Base-by-base conservation (phyloP, 2,797 vertebrate species). In the Notolabrus celidotus region DNA sequence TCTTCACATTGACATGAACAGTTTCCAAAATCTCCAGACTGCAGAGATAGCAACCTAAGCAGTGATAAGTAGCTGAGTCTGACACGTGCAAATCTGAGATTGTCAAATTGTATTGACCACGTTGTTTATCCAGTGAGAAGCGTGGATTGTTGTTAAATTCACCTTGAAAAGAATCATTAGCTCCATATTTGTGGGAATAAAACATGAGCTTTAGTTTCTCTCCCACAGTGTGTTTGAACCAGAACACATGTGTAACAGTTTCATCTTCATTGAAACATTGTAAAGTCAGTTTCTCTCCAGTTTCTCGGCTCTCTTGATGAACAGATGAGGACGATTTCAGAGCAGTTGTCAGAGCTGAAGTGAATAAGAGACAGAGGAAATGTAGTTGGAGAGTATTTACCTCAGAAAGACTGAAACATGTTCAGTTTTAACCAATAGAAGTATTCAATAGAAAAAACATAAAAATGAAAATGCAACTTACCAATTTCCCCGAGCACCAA, bases 31-130 rank as follows among this genome's bases (percentile, higher is more conserved):
- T 43, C 2, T 51, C 15, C 3, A 76, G 33, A 0, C 16, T 6
- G 34, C 50, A 62, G 6, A 25, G 17, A 60, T 16, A 8, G 11
- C 25, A 43, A 1, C 31, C 33, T 3, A 65, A 25, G 12, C 85
- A 87, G 25, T 47, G 74, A 14, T 85, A 87, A 11, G 6, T 34
- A 27, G 71, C 83, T 0, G 85, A 70, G 31, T 87, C 82, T 29
- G 80, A 83, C 11, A 27, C 3, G 0, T 10, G 31, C n/a, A 79
- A 12, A 19, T 87, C 10, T 3, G 56, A 64, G 53, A 87, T 87
- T 9, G n/a, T 66, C 22, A 85, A 27, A 16, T 82, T 49, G 38
- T 65, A 56, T 5, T 42, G 54, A 3, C 29, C 20, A 0, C 33
- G 6, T 6, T 11, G 0, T 16, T 9, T 31, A 2, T 75, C 33